Conservation (phyloP, 2,888 invertebrate species). For the Timandra comae region DNA sequence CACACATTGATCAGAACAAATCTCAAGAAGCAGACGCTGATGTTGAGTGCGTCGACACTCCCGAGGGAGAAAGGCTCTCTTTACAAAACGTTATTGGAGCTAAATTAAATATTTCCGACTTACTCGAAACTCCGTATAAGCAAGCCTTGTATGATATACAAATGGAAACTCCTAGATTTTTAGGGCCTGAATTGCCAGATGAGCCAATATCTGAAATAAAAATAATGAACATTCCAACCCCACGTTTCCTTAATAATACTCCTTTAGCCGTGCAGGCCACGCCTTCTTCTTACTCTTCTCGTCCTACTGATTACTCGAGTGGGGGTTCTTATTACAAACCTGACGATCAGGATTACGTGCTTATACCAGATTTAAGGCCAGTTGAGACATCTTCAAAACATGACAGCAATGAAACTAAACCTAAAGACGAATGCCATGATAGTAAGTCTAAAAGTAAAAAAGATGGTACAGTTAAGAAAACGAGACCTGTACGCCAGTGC, state of each 20-base stretch:
- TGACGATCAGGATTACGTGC: conserved; percentile 75
- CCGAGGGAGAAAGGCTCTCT: conserved; percentile 56
- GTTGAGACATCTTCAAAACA: conserved; percentile 34
- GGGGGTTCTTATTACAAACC: conserved; percentile 80
- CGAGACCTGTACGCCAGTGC: conserved; percentile 59
- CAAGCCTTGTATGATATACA: conserved; percentile 61
- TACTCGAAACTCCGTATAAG: conserved; percentile 79
- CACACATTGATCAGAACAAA: conserved; percentile 33
- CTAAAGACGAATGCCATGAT: too few species aligned
- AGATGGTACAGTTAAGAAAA: conserved; percentile 24
- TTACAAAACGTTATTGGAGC: conserved; percentile 62
- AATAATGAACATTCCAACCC: conserved; percentile 75
- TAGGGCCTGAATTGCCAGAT: conserved; percentile 59
- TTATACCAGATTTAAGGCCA: conserved; percentile 42
- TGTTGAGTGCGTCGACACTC: conserved; percentile 48
- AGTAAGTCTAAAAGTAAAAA: conserved; percentile 11
- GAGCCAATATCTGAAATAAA: conserved; percentile 74
- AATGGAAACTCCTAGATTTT: conserved; percentile 75
- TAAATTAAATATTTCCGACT: conserved; percentile 63
- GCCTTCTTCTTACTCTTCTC: conserved; percentile 61
- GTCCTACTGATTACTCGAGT: conserved; percentile 78
- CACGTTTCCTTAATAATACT: conserved; percentile 66
- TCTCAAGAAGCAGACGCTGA: conserved; percentile 26
- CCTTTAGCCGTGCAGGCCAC: conserved; percentile 51
- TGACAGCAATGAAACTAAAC: conserved; percentile 19